Evolutionary conservation across 2,797 vertebrate species (phyloP).

Genomic region (Botia kubotai): DNA sequence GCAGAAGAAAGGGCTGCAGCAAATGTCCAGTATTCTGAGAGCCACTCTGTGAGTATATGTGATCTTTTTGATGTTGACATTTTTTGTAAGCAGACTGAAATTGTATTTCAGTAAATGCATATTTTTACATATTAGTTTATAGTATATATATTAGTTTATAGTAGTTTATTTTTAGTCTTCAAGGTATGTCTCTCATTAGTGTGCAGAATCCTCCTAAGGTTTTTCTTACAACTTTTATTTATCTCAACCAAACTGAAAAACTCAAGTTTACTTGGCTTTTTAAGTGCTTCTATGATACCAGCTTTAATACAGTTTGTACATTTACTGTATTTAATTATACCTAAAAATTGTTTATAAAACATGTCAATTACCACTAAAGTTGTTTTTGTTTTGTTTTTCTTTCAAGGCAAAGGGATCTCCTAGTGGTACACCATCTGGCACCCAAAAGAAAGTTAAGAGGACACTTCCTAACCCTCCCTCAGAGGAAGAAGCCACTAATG

Average conservation of each 20-base stretch:
- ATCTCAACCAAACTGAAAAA: not conserved
- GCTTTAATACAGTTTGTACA: not conserved
- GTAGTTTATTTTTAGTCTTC: conserved; percentile 20
- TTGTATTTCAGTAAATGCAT: not conserved
- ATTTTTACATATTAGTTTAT: not conserved
- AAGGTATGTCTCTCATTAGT: conserved; percentile 14
- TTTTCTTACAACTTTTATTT: not conserved
- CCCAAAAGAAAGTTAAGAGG: conserved; percentile 97
- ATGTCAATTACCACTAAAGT: conserved; percentile 1
- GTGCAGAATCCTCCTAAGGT: not conserved
- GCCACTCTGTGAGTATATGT: conserved; percentile 86
- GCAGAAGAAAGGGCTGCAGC: conserved; percentile 90
- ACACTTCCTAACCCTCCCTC: conserved; percentile 97
- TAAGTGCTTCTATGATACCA: not conserved
- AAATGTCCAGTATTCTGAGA: conserved; percentile 90
- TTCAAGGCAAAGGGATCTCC: conserved; percentile 86
- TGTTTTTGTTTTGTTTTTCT: conserved; percentile 15
- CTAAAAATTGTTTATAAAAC: not conserved
- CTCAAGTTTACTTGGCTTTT: not conserved
- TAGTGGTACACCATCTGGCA: conserved; percentile 83
- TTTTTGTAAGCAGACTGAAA: not conserved
- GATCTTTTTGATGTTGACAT: not conserved
- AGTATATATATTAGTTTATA: conserved; percentile 14
- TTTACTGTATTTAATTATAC: not conserved
- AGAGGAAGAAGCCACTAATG: conserved; percentile 85